phyloP scores from a whole-genome alignment of 2,888 invertebrate species.

The Schizaphis graminum region DNA sequence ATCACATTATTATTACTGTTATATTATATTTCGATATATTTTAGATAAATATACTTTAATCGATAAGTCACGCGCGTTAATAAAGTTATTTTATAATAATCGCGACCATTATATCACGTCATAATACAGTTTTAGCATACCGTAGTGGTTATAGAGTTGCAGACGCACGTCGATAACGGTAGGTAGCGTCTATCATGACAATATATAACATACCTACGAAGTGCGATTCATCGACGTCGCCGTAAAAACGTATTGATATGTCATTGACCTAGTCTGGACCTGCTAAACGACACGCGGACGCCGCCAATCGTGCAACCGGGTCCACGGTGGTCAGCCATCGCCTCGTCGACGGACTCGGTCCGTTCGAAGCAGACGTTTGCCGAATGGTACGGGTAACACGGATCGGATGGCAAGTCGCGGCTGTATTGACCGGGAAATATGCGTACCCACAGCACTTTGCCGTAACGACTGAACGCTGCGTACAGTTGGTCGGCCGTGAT shows the following conservation, averaged over 20 bases:
- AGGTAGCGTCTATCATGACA: neutral
- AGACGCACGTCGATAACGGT: neutral
- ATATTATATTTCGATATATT: too few relatives aligned
- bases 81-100: too few relatives aligned
- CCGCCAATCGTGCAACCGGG: neutral
- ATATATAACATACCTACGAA: neutral
- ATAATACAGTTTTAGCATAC: too few relatives aligned
- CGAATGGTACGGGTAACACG: neutral
- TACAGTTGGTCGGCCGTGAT: neutral
- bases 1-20: neutral
- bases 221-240: neutral
- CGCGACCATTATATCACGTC: too few relatives aligned
- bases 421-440: neutral
- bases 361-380: neutral
- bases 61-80: too few relatives aligned
- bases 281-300: neutral
- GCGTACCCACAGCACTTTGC: neutral
- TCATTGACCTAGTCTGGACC: neutral
- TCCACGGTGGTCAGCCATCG: neutral
- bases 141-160: neutral
- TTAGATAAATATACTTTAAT: too few relatives aligned
- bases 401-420: neutral
- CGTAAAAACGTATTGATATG: too few relatives aligned
- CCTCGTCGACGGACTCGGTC: neutral
- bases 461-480: neutral